Conservation (phyloP, 1,140 invertebrate genomes). For the Zaprionus vittiger region DNA sequence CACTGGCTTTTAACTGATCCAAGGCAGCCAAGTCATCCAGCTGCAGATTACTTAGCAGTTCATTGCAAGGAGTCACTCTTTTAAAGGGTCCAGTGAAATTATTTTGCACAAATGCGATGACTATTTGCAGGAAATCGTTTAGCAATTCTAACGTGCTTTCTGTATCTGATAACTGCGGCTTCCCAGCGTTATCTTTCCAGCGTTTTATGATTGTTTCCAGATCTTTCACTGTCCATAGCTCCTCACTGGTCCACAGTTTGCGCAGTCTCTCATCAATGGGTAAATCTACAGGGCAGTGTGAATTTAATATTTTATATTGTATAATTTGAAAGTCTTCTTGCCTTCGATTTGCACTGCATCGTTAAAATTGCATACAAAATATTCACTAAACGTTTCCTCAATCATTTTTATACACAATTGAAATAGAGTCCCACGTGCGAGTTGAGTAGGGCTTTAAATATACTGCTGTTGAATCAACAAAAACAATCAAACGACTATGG, state of each 20-base stretch:
- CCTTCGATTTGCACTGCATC: conserved; percentile 50
- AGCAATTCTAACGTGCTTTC: conserved; percentile 9
- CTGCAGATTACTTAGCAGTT: conserved; percentile 39
- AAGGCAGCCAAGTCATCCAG: conserved; percentile 21
- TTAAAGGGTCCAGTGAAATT: conserved; percentile 92
- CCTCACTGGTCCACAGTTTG: conserved; percentile 44
- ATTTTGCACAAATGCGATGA: conserved; percentile 90
- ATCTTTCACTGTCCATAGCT: conserved; percentile 57
- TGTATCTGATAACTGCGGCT: conserved; percentile 4
- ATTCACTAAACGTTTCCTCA: conserved; percentile 43
- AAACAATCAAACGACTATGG: not conserved
- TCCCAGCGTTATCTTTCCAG: conserved; percentile 31
- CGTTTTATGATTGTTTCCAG: conserved; percentile 33
- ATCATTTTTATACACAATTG: conserved; percentile 46
- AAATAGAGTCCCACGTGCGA: not conserved
- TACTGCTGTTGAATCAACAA: not conserved
- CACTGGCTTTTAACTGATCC: conserved; percentile 85
- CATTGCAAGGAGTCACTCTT: conserved; percentile 48
- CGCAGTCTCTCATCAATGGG: conserved; percentile 43
- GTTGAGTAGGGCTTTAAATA: not conserved
- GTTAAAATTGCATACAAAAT: conserved; percentile 70
- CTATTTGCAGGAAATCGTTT: conserved; percentile 75
- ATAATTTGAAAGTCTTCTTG: not conserved
- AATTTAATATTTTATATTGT: not conserved
- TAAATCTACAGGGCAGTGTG: conserved; percentile 18